A percentile compares a stretch with the other conserved stretches of the same genome.
Conservation (phyloP, 2,113 vertebrate genomes). For the Macroglossus sobrinus region DNA sequence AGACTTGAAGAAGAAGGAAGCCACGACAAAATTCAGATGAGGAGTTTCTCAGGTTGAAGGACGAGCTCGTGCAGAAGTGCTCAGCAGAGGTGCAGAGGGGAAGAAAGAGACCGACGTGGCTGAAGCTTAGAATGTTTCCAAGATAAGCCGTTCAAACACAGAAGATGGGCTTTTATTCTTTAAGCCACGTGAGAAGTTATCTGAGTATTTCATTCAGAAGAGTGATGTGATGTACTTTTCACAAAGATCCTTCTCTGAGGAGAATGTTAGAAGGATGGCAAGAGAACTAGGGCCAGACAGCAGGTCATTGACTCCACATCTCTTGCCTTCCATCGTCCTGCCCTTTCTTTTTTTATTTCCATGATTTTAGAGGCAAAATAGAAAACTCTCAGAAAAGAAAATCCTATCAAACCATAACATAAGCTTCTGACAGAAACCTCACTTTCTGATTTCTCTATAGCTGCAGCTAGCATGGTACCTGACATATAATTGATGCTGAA, state of each 20-base stretch:
- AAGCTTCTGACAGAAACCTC: background rate
- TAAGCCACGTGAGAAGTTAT: background rate
- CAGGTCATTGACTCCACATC: background rate
- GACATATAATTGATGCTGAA: background rate
- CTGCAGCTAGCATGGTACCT: background rate
- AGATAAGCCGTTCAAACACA: background rate
- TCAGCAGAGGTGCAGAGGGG: background rate
- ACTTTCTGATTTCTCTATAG: background rate
- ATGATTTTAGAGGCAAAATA: background rate
- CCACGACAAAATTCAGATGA: background rate
- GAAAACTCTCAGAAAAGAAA: background rate
- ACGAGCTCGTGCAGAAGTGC: background rate
- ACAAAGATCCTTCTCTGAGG: background rate
- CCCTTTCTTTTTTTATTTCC: background rate
- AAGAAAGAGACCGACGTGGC: background rate
- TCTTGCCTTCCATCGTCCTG: background rate
- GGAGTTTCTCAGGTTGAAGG: background rate
- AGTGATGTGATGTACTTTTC: background rate
- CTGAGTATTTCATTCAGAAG: background rate
- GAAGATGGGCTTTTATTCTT: background rate
- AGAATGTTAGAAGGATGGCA: background rate
- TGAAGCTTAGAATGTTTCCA: background rate
- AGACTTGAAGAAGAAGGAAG: background rate
- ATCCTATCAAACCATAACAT: background rate
- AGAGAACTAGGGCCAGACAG: background rate